These are phyloP conservation scores for Protonemura montana DNA, from an alignment of 2,888 invertebrate genomes.

Conservation along the genomic window DNA sequence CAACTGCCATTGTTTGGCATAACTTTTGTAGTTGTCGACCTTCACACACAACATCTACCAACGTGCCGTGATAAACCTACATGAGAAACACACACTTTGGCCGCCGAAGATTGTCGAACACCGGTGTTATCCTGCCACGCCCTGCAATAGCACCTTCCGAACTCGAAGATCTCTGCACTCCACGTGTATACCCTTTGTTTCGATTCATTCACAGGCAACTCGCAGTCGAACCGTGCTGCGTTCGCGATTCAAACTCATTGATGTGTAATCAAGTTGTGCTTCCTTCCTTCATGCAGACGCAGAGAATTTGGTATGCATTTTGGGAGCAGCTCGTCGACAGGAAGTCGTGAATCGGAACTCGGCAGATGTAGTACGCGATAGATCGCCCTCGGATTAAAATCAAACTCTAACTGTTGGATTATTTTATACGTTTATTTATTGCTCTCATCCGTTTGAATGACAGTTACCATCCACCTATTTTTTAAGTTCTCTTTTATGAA, in stretches of 20 bases:
- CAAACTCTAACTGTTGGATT: not conserved
- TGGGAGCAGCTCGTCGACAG: not conserved
- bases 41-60: not conserved
- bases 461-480: not conserved
- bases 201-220: not conserved
- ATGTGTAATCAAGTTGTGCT: not conserved
- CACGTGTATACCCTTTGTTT: not conserved
- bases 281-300: not conserved
- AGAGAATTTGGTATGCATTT: not conserved
- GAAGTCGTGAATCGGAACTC: not conserved
- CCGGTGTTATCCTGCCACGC: not conserved
- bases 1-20: not conserved
- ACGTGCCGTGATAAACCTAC: not conserved
- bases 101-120: not conserved
- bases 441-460: conserved; percentile 5
- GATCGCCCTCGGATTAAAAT: not conserved
- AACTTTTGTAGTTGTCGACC: not conserved
- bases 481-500: conserved; percentile 3
- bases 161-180: no score
- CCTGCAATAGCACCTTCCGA: not conserved
- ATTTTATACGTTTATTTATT: not conserved
- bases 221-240: no score
- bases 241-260: no score
- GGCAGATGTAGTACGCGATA: not conserved
- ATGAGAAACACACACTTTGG: not conserved